phyloP scores from a whole-genome alignment of 1,140 invertebrate species.

The Battus philenor region DNA sequence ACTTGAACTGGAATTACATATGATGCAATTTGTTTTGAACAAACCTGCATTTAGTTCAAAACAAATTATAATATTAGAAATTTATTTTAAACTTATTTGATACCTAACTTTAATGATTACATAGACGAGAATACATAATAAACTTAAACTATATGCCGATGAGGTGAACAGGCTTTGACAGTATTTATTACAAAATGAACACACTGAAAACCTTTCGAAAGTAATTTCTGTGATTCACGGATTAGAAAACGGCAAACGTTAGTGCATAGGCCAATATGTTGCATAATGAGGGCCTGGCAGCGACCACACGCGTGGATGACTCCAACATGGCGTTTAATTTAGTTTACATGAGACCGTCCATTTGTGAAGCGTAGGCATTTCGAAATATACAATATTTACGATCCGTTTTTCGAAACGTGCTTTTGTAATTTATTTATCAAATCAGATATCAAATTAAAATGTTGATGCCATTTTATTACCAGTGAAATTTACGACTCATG shows the following conservation, averaged over 20 bases:
- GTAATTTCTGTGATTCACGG: neutral
- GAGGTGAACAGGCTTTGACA: no score
- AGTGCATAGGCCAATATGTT: slow-evolving; percentile 31
- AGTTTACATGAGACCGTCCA: slow-evolving; percentile 32
- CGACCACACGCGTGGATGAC: slow-evolving; percentile 27
- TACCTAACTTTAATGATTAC: no score
- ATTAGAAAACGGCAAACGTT: neutral
- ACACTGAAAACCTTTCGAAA: neutral
- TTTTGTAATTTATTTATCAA: neutral
- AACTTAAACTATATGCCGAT: no score
- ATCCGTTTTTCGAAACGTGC: neutral
- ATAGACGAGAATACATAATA: no score
- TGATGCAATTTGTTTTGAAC: no score
- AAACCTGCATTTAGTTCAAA: no score
- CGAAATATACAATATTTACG: neutral
- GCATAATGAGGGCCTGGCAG: slow-evolving; percentile 43
- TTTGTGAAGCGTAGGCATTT: slow-evolving; percentile 18
- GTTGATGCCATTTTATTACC: neutral
- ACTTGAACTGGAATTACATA: no score
- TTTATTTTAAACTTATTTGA: no score
- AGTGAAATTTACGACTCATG: no score
- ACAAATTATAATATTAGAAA: no score
- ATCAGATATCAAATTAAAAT: neutral
- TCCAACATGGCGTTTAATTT: slow-evolving; percentile 39
- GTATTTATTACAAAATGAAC: no score